Evolutionary conservation across 2,797 vertebrate genomes (phyloP).

Genomic region (Lacerta agilis): DNA sequence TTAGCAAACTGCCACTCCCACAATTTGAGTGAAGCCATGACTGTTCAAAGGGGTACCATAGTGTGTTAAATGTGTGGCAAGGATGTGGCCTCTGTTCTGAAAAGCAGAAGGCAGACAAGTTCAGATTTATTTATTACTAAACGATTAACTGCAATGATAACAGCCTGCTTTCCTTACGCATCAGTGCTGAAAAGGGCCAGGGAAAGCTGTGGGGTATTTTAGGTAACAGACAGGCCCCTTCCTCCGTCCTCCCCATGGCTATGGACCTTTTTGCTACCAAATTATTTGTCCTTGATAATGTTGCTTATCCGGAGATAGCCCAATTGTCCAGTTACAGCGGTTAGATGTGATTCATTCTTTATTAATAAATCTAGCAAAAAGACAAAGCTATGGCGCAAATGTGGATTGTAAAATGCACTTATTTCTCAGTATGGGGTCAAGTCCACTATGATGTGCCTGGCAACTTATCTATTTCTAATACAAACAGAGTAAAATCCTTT

Average conservation of each 20-base stretch:
- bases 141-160: not conserved
- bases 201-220: not conserved
- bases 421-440: not conserved
- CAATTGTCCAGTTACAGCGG: not conserved
- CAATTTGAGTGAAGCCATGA: too few relatives aligned
- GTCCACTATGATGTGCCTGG: not conserved
- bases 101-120: not conserved
- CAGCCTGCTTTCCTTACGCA: not conserved
- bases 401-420: not conserved
- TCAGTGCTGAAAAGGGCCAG: not conserved
- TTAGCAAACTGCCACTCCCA: too few relatives aligned
- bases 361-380: not conserved
- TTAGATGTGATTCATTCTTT: not conserved
- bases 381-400: not conserved
- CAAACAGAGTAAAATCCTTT: constrained; percentile 3
- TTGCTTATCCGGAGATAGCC: not conserved
- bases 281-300: not conserved
- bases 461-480: not conserved
- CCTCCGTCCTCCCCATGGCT: not conserved
- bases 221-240: not conserved
- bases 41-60: too few relatives aligned
- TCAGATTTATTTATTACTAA: not conserved
- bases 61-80: too few relatives aligned
- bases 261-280: not conserved
- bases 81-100: not conserved